Percentiles rank a stretch among this genome's conserved stretches.
Conservation (phyloP, 1,140 invertebrate species). For the Diabrotica virgifera region DNA sequence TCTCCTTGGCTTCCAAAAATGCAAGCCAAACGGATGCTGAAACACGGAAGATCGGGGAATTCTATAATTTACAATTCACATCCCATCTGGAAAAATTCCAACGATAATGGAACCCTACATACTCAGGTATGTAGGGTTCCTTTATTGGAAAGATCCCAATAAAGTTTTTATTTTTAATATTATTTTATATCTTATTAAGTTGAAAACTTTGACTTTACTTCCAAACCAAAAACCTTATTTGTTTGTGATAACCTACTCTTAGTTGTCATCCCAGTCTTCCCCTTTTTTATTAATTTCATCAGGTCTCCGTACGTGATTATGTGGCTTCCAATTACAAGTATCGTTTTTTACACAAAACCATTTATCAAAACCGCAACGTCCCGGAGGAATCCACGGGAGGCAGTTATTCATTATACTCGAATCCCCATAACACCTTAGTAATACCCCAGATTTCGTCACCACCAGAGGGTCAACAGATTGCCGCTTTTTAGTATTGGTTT, state of each 20-base stretch:
- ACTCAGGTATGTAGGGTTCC: too few relatives aligned
- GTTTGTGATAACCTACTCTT: slow-evolving; percentile 21
- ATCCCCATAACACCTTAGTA: slow-evolving; percentile 13
- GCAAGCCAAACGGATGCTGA: too few relatives aligned
- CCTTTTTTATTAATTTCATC: neutral
- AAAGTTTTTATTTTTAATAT: too few relatives aligned
- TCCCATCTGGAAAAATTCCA: too few relatives aligned
- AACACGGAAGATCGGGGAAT: too few relatives aligned
- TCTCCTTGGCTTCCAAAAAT: too few relatives aligned
- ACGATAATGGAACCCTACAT: too few relatives aligned
- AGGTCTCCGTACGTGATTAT: neutral
- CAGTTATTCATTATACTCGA: slow-evolving; percentile 18
- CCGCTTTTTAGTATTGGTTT: slow-evolving; percentile 9
- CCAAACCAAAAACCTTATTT: too few relatives aligned
- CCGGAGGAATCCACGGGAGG: neutral
- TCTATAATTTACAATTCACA: too few relatives aligned
- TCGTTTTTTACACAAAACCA: neutral
- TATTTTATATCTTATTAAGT: too few relatives aligned
- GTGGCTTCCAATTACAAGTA: neutral
- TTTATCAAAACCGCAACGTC: slow-evolving; percentile 2
- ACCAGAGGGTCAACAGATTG: slow-evolving; percentile 15
- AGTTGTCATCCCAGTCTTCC: slow-evolving; percentile 36
- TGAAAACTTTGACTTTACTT: too few relatives aligned
- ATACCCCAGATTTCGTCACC: slow-evolving; percentile 1
- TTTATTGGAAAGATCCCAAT: too few relatives aligned